Evolutionary conservation across 1,140 invertebrate genomes (phyloP).

Genomic region (Pseudomyrmex dendroicus): DNA sequence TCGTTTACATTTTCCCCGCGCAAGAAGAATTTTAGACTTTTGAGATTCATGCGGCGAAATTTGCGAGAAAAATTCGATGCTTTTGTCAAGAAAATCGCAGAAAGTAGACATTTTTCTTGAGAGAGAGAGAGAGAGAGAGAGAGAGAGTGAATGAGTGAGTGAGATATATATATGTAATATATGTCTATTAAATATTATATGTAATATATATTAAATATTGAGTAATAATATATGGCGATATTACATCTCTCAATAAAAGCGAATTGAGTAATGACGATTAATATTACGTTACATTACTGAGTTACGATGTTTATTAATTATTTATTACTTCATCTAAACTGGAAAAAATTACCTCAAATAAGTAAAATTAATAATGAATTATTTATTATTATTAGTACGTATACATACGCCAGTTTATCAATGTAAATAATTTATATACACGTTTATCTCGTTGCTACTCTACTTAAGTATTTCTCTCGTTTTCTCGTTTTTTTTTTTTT

Average conservation of each 20-base stretch:
- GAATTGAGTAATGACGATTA: not conserved
- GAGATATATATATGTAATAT: not conserved
- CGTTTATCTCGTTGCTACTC: not conserved
- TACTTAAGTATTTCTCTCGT: not conserved
- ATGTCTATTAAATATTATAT: not conserved
- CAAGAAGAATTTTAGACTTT: conserved; percentile 48
- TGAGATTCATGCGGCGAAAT: conserved; percentile 14
- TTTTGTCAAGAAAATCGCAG: not conserved
- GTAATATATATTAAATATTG: too few species aligned
- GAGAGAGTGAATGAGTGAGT: too few species aligned
- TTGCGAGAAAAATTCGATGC: not conserved
- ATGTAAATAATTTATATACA: not conserved
- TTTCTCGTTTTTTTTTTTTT: not conserved
- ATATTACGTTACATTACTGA: not conserved
- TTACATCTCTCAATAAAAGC: not conserved
- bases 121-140: too few species aligned
- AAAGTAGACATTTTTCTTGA: not conserved
- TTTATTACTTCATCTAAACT: not conserved
- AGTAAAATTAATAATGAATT: not conserved
- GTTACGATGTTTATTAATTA: not conserved
- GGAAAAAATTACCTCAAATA: not conserved
- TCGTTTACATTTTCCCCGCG: conserved; percentile 61
- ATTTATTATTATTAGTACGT: not conserved
- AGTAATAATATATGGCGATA: not conserved
- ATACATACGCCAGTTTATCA: not conserved